These are phyloP conservation scores for Drosophila triauraria DNA, from an alignment of 1,140 invertebrate species.

Conservation along the genomic window DNA sequence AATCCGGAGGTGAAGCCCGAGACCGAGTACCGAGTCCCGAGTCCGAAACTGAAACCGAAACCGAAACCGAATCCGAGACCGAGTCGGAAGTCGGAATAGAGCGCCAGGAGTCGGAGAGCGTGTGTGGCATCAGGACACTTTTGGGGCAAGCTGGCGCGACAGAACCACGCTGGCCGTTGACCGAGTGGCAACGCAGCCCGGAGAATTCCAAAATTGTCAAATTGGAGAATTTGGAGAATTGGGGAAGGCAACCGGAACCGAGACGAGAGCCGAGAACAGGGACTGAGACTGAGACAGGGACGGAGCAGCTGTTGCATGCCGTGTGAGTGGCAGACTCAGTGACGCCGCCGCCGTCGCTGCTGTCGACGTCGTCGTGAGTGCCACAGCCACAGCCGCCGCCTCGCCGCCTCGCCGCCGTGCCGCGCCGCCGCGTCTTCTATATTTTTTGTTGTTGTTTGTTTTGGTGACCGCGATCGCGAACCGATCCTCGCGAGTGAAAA, in stretches of 20 bases:
- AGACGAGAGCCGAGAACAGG: too few species aligned
- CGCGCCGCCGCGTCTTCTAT: conserved; percentile 26
- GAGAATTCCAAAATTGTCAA: conserved; percentile 13
- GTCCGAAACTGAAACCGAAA: conserved; percentile 6
- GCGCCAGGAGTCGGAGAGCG: conserved; percentile 14
- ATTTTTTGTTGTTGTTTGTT: conserved; percentile 67
- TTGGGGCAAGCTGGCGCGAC: conserved; percentile 52
- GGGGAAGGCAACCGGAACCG: not conserved
- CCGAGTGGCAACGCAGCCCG: conserved; percentile 71
- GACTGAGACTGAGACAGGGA: not conserved
- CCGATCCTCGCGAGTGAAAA: conserved; percentile 65
- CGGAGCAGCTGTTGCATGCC: conserved; percentile 76
- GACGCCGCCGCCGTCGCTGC: conserved; percentile 64
- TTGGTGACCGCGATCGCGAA: conserved; percentile 20
- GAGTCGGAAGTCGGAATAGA: conserved; percentile 12
- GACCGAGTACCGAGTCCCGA: not conserved
- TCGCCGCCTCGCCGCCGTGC: conserved; percentile 2
- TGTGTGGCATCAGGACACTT: conserved; percentile 27
- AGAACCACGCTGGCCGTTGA: conserved; percentile 75
- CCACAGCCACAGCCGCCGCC: conserved; percentile 4
- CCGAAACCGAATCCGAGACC: conserved; percentile 11
- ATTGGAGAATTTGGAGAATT: conserved; percentile 3
- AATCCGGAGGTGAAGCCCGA: conserved; percentile 1
- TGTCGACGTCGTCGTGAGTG: conserved; percentile 42
- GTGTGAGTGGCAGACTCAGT: conserved; percentile 63